A percentile compares a stretch with the other conserved stretches of the same genome.
Conservation (phyloP, 2,113 vertebrate genomes). For the Carassius auratus region DNA sequence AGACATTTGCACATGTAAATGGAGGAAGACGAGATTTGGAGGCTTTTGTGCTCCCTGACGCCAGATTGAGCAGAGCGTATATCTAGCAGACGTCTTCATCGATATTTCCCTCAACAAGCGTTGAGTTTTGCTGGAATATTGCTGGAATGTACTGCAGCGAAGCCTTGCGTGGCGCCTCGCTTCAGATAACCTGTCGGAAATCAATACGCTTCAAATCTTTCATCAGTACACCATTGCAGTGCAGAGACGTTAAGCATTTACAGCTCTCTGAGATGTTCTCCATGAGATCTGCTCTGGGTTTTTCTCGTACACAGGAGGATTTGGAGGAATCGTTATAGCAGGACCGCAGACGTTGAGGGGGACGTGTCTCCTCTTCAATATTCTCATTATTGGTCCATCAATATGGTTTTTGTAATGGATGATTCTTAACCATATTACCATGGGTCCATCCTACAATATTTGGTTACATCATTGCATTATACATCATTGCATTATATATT, state of each 20-base stretch:
- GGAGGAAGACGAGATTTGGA: neutral
- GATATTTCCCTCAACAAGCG: neutral
- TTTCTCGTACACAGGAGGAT: neutral
- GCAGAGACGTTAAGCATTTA: constrained; percentile 62
- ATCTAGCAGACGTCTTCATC: neutral
- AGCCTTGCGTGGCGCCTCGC: constrained; percentile 49
- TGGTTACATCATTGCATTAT: neutral
- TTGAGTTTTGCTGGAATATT: constrained; percentile 56
- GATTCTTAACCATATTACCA: neutral
- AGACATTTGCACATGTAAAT: neutral
- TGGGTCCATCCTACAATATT: neutral
- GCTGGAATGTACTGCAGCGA: constrained; percentile 53
- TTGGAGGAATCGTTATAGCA: constrained; percentile 12
- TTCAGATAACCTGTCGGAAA: constrained; percentile 63
- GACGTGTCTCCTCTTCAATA: constrained; percentile 10
- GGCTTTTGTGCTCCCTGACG: neutral
- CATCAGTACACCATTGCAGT: constrained; percentile 8
- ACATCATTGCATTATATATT: neutral
- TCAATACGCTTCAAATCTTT: constrained; percentile 58
- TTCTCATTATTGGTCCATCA: constrained; percentile 15
- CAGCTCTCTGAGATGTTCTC: constrained; percentile 6
- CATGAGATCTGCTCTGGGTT: neutral
- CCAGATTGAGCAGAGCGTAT: neutral
- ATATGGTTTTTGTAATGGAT: neutral
- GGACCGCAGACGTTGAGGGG: neutral